These are phyloP conservation scores for Leptinotarsa lineolata DNA, from an alignment of 1,140 invertebrate genomes.

Conservation along the genomic window DNA sequence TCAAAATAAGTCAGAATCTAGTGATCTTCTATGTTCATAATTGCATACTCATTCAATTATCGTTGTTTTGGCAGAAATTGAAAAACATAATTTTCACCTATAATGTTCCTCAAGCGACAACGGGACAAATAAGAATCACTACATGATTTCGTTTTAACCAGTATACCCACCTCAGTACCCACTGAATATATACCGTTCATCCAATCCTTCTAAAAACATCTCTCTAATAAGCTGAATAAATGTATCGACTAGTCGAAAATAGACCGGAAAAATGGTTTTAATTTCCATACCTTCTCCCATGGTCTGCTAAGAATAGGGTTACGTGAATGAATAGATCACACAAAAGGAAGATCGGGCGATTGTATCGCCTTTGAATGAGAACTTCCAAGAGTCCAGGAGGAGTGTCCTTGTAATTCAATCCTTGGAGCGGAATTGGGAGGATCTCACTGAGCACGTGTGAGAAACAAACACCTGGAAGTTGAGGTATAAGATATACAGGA, in stretches of 20 bases:
- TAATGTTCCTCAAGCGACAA: not conserved
- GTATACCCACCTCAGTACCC: not conserved
- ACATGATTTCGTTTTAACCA: not conserved
- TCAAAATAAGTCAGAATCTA: too few relatives aligned
- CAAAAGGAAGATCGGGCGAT: constrained; percentile 36
- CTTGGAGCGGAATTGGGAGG: constrained; percentile 50
- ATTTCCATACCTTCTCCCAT: constrained; percentile 28
- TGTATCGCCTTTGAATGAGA: constrained; percentile 10
- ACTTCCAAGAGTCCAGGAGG: constrained; percentile 34
- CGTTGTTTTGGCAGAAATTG: not conserved
- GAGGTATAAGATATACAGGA: constrained; percentile 2
- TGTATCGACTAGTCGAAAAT: constrained; percentile 4
- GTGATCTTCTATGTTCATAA: too few relatives aligned
- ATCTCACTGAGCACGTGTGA: constrained; percentile 49
- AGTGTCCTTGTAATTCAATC: constrained; percentile 47
- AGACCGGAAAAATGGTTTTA: constrained; percentile 31
- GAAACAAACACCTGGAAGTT: constrained; percentile 47
- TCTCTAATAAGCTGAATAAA: not conserved
- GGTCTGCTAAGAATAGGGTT: constrained; percentile 27
- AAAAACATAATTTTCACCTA: not conserved
- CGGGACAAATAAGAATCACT: not conserved
- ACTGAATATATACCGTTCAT: not conserved
- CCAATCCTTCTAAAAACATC: not conserved
- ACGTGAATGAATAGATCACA: constrained; percentile 28
- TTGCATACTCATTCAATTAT: too few relatives aligned